Evolutionary conservation across 2,888 invertebrate genomes (phyloP).

Genomic region (Agonopterix subpropinquella): DNA sequence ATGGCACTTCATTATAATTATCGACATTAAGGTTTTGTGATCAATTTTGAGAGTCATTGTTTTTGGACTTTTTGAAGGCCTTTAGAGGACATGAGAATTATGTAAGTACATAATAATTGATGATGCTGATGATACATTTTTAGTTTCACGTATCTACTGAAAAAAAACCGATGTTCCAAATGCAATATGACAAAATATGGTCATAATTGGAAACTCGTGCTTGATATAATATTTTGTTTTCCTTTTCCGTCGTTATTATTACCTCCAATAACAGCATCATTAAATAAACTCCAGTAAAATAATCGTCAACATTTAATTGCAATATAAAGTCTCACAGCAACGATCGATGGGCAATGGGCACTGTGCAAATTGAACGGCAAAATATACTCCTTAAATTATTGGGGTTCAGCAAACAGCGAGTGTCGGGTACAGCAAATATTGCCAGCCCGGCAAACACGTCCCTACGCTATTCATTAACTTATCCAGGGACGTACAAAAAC

Average conservation of each 20-base stretch:
- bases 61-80: too few species aligned
- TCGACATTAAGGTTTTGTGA: too few species aligned
- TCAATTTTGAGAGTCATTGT: too few species aligned
- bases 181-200: background rate
- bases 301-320: slow-evolving; percentile 31
- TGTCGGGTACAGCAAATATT: slow-evolving; percentile 33
- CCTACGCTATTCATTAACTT: slow-evolving; percentile 45
- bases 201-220: background rate
- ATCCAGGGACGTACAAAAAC: slow-evolving; percentile 34
- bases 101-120: too few species aligned
- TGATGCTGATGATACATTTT: too few species aligned
- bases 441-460: slow-evolving; percentile 33
- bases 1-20: too few species aligned
- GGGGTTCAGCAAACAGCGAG: slow-evolving; percentile 39
- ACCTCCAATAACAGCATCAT: background rate
- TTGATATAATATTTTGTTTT: background rate
- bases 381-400: slow-evolving; percentile 55
- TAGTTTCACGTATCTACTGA: too few species aligned
- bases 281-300: slow-evolving; percentile 12
- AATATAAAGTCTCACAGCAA: slow-evolving; percentile 31
- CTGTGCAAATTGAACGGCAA: slow-evolving; percentile 39
- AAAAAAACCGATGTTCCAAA: background rate
- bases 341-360: slow-evolving; percentile 20
- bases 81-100: too few species aligned
- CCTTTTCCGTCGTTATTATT: background rate